Conservation (phyloP, 2,113 vertebrate genomes). For the Helogale parvula region DNA sequence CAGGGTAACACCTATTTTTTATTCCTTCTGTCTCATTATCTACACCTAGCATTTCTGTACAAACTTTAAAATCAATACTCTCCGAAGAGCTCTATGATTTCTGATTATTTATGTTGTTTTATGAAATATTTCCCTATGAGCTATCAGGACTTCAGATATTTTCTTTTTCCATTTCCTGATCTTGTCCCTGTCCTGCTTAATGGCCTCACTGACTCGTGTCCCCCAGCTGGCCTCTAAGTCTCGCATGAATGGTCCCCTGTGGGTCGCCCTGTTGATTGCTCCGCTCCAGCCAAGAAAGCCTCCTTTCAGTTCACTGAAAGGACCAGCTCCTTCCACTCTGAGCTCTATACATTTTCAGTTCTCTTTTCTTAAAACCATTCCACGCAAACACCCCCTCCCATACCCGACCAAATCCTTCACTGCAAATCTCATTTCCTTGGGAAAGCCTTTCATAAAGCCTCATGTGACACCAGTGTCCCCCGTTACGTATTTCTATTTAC, state of each 20-base stretch:
- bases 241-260: rapidly evolving
- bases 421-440: background rate
- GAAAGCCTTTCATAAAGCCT: background rate
- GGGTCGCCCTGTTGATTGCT: background rate
- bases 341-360: background rate
- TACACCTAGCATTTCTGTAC: background rate
- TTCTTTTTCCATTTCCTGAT: background rate
- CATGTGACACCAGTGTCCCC: background rate
- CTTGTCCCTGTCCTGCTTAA: background rate
- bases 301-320: background rate
- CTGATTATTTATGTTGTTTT: background rate
- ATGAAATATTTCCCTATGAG: background rate
- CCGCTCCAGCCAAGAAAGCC: background rate
- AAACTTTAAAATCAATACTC: background rate
- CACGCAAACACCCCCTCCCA: background rate
- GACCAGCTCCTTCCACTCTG: background rate
- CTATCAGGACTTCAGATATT: background rate
- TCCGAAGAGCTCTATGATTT: background rate
- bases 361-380: background rate
- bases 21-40: background rate
- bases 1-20: background rate
- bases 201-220: background rate
- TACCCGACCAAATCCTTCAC: background rate
- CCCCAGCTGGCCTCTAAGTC: background rate
- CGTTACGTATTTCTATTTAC: background rate